Percentiles rank a stretch among this genome's conserved stretches.
These are phyloP conservation scores for Ctenomys sociabilis DNA, from an alignment of 2,113 vertebrate genomes.

Conservation along the genomic window DNA sequence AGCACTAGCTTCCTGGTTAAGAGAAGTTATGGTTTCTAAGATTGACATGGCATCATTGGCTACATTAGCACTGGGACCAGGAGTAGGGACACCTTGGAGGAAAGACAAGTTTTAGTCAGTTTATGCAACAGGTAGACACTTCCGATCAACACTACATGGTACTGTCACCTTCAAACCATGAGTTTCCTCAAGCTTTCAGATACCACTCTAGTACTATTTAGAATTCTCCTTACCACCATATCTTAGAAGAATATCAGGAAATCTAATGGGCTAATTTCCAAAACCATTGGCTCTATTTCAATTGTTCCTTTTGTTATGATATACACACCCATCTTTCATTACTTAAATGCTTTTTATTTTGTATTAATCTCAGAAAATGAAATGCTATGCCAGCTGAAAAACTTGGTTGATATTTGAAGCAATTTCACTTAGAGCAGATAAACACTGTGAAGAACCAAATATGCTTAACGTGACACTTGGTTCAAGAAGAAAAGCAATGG, in stretches of 20 bases:
- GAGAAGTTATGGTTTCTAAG: conserved; percentile 93
- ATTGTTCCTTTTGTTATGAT: background rate
- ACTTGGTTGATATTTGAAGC: background rate
- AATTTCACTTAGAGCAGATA: background rate
- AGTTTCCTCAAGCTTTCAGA: background rate
- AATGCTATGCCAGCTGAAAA: background rate
- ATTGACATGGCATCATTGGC: conserved; percentile 94
- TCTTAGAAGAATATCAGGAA: background rate
- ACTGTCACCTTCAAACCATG: background rate
- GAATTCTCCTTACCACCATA: background rate
- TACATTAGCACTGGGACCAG: conserved; percentile 84
- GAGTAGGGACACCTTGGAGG: conserved; percentile 82
- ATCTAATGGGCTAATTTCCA: background rate
- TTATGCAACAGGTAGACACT: background rate
- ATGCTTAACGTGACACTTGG: background rate
- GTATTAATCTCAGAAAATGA: background rate
- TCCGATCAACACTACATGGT: background rate
- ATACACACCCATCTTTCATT: background rate
- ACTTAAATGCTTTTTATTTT: conserved; percentile 29
- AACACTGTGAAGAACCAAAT: background rate
- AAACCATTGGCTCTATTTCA: conserved; percentile 4
- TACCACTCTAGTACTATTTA: background rate
- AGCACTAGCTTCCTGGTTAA: conserved; percentile 94
- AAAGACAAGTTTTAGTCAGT: background rate
- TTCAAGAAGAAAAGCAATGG: background rate